These are phyloP conservation scores for Tympanoctomys barrerae DNA, from an alignment of 2,797 vertebrate genomes.

Conservation along the genomic window DNA sequence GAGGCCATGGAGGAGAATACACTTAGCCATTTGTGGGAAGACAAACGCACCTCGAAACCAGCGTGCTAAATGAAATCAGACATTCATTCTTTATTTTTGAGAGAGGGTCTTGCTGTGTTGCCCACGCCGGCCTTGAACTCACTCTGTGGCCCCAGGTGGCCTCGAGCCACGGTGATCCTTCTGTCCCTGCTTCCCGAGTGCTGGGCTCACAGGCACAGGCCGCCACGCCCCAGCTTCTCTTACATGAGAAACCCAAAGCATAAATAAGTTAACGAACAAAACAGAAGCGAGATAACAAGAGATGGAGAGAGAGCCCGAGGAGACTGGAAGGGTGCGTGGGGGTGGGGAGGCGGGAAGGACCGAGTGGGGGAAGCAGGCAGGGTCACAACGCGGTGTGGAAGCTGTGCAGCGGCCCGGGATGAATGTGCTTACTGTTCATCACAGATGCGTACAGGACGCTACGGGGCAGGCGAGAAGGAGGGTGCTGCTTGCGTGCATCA, in stretches of 20 bases:
- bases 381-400: rapidly evolving
- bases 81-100: neutral
- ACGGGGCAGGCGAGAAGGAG: neutral
- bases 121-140: neutral
- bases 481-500: neutral
- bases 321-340: neutral
- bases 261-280: neutral
- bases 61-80: neutral
- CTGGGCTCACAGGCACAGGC: neutral
- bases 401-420: too few relatives aligned
- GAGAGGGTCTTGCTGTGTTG: neutral
- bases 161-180: neutral
- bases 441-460: neutral
- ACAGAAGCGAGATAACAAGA: neutral
- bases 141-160: neutral
- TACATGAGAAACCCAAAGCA: neutral
- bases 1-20: neutral
- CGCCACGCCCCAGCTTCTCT: neutral
- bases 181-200: neutral
- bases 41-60: neutral
- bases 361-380: neutral
- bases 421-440: too few relatives aligned
- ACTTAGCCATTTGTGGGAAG: neutral
- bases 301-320: neutral
- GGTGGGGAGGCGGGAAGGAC: too few relatives aligned